These are phyloP conservation scores for Pterois miles DNA, from an alignment of 2,797 vertebrate genomes.

Conservation along the genomic window DNA sequence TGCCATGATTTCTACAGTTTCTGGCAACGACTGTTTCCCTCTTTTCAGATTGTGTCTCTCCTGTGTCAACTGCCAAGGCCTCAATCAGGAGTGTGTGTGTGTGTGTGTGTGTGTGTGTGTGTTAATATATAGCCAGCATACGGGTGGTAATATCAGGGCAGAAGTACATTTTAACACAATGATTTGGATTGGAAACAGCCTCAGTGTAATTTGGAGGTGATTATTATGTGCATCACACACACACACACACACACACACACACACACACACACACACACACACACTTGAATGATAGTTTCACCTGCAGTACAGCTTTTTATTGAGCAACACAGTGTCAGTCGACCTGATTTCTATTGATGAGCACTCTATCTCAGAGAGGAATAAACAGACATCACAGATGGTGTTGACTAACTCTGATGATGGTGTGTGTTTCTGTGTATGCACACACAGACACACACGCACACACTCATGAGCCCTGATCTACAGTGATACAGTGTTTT, in stretches of 20 bases:
- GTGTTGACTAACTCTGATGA: slow-evolving; percentile 37
- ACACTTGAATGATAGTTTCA: background rate
- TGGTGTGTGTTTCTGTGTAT: background rate
- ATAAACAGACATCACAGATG: slow-evolving; percentile 44
- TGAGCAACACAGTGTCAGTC: slow-evolving; percentile 25
- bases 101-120: no score
- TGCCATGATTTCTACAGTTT: background rate
- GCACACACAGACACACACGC: background rate
- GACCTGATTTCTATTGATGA: slow-evolving; percentile 49
- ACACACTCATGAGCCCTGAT: background rate
- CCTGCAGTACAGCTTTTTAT: slow-evolving; percentile 24
- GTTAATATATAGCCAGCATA: no score
- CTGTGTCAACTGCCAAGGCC: background rate
- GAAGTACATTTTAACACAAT: background rate
- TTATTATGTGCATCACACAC: background rate
- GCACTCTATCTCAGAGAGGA: slow-evolving; percentile 13
- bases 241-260: background rate
- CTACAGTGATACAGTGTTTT: slow-evolving; percentile 28
- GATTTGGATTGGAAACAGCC: background rate
- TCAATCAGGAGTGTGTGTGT: no score
- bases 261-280: background rate
- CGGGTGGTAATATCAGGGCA: background rate
- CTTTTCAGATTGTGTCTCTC: background rate
- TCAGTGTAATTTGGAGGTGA: background rate
- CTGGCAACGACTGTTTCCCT: slow-evolving; percentile 4